Percentiles rank a stretch among this genome's conserved stretches.
Evolutionary conservation across 2,888 invertebrate genomes (phyloP).

Genomic region (Biston stratarius): DNA sequence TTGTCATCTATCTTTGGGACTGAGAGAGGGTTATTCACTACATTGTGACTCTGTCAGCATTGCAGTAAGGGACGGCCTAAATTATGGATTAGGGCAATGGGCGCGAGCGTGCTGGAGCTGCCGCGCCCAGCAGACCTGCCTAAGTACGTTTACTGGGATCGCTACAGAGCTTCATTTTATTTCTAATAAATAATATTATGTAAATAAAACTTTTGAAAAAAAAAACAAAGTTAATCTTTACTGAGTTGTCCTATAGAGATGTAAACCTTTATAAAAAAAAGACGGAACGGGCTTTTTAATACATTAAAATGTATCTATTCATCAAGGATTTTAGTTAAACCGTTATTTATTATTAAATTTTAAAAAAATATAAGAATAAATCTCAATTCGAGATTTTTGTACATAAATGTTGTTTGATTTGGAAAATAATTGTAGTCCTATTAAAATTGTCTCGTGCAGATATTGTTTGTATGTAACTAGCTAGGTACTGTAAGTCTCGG

Average conservation of each 20-base stretch:
- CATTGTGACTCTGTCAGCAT: conserved; percentile 68
- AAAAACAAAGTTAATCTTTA: conserved; percentile 55
- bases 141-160: conserved; percentile 55
- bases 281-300: conserved; percentile 58
- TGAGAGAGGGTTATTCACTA: not conserved
- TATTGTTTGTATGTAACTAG: too few species aligned
- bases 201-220: conserved; percentile 80
- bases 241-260: conserved; percentile 58
- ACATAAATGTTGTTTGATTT: conserved; percentile 69
- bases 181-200: conserved; percentile 76
- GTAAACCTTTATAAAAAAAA: conserved; percentile 47
- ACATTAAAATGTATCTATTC: conserved; percentile 59
- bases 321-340: conserved; percentile 56
- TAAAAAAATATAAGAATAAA: conserved; percentile 63
- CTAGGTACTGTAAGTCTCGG: too few species aligned
- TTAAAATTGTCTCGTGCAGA: not conserved
- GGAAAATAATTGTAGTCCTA: not conserved
- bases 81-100: conserved; percentile 46
- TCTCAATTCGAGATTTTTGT: conserved; percentile 63
- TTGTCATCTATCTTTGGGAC: not conserved
- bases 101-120: conserved; percentile 31
- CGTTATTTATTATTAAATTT: conserved; percentile 63
- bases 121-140: conserved; percentile 42
- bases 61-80: conserved; percentile 58
- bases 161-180: conserved; percentile 71